A percentile compares a stretch with the other conserved stretches of the same genome.
Conservation (phyloP, 2,797 vertebrate genomes). For the Galagoides demidoff region DNA sequence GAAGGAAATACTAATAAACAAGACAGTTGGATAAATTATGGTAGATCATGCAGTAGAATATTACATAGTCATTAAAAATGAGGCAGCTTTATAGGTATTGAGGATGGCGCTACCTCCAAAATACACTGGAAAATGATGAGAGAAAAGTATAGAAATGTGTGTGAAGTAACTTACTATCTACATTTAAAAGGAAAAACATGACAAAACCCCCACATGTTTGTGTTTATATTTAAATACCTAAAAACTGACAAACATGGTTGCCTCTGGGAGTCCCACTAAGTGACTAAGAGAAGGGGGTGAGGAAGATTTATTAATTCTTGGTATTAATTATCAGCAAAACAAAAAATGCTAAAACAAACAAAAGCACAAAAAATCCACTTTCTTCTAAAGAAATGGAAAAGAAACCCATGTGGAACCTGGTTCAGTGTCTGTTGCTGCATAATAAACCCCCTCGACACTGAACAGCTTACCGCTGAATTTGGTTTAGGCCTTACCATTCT, state of each 20-base stretch:
- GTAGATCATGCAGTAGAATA: not conserved
- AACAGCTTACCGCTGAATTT: not conserved
- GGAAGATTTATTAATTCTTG: not conserved
- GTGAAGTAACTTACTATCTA: not conserved
- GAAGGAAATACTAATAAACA: not conserved
- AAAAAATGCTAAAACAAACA: not conserved
- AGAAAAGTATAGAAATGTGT: not conserved
- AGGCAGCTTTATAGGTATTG: not conserved
- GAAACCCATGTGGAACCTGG: not conserved
- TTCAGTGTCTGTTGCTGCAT: not conserved
- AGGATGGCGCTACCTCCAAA: not conserved
- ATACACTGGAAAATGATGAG: not conserved
- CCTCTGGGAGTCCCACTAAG: not conserved
- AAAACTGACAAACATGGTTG: not conserved
- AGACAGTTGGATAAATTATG: not conserved
- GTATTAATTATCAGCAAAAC: not conserved
- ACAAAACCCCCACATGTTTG: not conserved
- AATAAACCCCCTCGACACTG: not conserved
- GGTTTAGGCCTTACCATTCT: not conserved
- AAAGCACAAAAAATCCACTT: not conserved
- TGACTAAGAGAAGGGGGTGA: not conserved
- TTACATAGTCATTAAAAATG: not conserved
- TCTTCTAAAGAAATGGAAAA: slow-evolving; percentile 24
- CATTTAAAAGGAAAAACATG: not conserved
- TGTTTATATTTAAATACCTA: slow-evolving; percentile 8